Conservation (phyloP, 64 coral and sea anemone genomes). For the Stichodactyla mertensii region DNA sequence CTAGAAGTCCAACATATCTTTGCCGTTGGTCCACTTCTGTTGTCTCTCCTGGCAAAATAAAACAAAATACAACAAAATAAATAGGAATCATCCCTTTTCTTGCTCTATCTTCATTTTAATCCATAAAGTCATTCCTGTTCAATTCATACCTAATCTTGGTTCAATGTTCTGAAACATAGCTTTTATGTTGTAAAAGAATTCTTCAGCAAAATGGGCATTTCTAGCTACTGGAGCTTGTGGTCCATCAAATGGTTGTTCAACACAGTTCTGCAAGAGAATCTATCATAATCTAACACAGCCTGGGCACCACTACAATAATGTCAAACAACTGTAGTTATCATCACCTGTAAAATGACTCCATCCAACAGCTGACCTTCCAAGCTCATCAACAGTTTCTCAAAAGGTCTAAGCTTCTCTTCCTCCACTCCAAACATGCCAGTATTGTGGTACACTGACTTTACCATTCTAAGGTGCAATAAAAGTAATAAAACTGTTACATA, state of each 20-base stretch:
- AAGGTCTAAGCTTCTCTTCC: conserved; percentile 80
- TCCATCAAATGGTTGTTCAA: conserved; percentile 90
- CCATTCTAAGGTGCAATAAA: conserved; percentile 50
- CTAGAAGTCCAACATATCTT: conserved; percentile 70
- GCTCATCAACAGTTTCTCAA: conserved; percentile 93
- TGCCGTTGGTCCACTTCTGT: conserved; percentile 86
- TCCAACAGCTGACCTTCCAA: conserved; percentile 96
- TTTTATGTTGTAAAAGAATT: conserved; percentile 84
- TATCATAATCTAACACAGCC: background rate
- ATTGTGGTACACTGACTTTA: conserved; percentile 89
- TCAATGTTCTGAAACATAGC: conserved; percentile 80
- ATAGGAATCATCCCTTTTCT: too few relatives aligned
- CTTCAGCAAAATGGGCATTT: conserved; percentile 82
- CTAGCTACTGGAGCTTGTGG: conserved; percentile 49
- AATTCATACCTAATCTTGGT: conserved; percentile 74
- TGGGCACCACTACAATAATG: background rate
- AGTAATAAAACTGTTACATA: background rate
- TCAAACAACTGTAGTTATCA: background rate
- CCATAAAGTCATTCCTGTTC: background rate
- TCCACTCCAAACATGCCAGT: conserved; percentile 84
- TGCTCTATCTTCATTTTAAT: too few relatives aligned
- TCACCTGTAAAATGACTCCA: conserved; percentile 90
- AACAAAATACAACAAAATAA: background rate
- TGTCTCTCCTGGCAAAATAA: conserved; percentile 59
- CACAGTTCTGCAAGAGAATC: conserved; percentile 62